These are phyloP conservation scores for Platanista minor DNA, from an alignment of 2,113 vertebrate species.

Conservation along the genomic window DNA sequence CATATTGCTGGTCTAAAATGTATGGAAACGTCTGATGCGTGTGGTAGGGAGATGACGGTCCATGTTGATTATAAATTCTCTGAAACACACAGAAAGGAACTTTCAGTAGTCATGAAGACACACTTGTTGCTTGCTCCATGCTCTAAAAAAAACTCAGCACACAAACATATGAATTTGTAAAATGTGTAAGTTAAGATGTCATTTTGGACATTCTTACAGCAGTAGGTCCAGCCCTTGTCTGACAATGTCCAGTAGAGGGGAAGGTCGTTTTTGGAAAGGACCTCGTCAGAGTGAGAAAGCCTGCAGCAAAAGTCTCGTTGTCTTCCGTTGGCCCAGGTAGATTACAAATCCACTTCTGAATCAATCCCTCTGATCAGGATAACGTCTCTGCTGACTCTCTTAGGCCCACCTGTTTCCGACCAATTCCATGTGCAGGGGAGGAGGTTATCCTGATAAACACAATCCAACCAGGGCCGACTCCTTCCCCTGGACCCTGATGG, in stretches of 20 bases:
- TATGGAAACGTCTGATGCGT: not conserved
- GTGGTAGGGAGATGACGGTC: fast-evolving
- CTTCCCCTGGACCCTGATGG: not conserved
- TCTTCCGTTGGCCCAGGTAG: not conserved
- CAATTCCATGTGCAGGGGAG: fast-evolving
- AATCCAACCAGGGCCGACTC: fast-evolving
- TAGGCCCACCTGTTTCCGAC: fast-evolving
- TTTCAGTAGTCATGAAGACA: not conserved
- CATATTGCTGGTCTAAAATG: not conserved
- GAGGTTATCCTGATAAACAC: not conserved
- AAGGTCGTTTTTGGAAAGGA: not conserved
- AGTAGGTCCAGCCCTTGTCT: not conserved
- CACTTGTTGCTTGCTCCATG: not conserved
- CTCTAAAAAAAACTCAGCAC: not conserved
- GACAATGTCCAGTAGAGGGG: too few relatives aligned
- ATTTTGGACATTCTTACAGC: not conserved
- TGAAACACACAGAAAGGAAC: not conserved
- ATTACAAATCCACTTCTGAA: not conserved
- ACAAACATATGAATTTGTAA: not conserved
- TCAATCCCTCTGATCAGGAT: not conserved
- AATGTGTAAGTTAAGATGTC: fast-evolving
- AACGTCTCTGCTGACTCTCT: fast-evolving
- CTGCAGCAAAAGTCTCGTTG: fast-evolving
- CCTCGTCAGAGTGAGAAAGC: not conserved
- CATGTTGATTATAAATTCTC: not conserved